Evolutionary conservation across 2,797 vertebrate species (phyloP).

Genomic region (Lagodon rhomboides): DNA sequence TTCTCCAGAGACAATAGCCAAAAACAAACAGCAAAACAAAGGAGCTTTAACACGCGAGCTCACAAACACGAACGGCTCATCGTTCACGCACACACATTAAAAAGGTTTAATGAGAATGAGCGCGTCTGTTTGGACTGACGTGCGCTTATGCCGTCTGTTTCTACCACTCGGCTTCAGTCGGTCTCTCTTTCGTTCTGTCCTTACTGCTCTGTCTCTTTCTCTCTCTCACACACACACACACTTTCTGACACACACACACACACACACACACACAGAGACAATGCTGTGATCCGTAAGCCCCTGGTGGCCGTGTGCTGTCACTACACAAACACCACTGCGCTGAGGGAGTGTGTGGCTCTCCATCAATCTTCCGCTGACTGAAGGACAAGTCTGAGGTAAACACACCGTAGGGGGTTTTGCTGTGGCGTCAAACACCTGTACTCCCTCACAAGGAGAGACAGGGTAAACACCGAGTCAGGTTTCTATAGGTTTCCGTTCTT

Average conservation of each 20-base stretch:
- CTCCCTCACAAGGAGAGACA: conserved; percentile 38
- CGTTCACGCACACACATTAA: background rate
- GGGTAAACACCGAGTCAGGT: conserved; percentile 33
- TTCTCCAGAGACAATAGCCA: conserved; percentile 43
- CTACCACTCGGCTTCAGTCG: background rate
- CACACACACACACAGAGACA: conserved; percentile 23
- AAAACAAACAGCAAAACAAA: conserved; percentile 60
- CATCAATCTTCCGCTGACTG: conserved; percentile 79
- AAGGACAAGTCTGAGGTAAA: conserved; percentile 77
- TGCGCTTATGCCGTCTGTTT: conserved; percentile 20
- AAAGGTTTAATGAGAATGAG: conserved; percentile 6
- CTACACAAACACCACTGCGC: conserved; percentile 64
- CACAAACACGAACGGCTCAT: conserved; percentile 12
- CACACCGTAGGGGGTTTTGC: conserved; percentile 71
- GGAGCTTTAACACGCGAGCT: conserved; percentile 6
- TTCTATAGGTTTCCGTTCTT: conserved; percentile 32
- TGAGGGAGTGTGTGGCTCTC: conserved; percentile 54
- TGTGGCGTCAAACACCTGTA: conserved; percentile 74
- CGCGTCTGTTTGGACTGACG: conserved; percentile 41
- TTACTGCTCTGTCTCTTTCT: background rate
- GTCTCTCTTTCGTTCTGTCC: conserved; percentile 8
- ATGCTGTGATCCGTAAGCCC: conserved; percentile 66
- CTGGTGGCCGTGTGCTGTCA: conserved; percentile 68
- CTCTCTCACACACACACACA: conserved; percentile 15
- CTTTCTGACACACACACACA: conserved; percentile 30